phyloP scores from a whole-genome alignment of 2,888 invertebrate species.

The Hartigia nigra region DNA sequence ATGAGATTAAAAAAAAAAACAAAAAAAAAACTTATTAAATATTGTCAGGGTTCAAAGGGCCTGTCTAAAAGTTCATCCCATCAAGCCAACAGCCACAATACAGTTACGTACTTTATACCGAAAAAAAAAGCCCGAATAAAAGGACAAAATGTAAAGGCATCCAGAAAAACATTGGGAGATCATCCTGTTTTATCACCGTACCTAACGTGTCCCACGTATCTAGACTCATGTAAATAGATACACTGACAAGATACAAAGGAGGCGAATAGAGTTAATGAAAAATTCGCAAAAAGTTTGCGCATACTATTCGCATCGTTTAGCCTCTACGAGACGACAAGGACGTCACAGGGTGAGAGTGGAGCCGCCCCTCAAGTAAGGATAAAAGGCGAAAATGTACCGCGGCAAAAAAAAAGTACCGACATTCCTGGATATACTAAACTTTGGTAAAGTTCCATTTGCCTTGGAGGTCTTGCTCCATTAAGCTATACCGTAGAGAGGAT shows the following conservation, averaged over 20 bases:
- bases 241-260: neutral
- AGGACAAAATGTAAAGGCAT: neutral
- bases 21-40: neutral
- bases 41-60: neutral
- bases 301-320: neutral
- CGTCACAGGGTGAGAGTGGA: neutral
- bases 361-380: neutral
- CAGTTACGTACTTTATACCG: neutral
- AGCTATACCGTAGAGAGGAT: neutral
- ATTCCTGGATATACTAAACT: neutral
- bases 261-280: neutral
- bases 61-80: neutral
- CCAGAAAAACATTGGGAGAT: neutral
- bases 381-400: neutral
- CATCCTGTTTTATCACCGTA: neutral
- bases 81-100: neutral
- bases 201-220: neutral
- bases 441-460: neutral
- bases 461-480: neutral
- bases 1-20: neutral
- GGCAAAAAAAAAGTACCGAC: neutral
- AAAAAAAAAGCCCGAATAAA: neutral
- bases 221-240: neutral
- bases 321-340: neutral
- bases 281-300: neutral